Evolutionary conservation across 2,113 vertebrate genomes (phyloP), one percentile per base, ranked within the genome.

Genomic region (Tympanuchus pallidicinctus): DNA sequence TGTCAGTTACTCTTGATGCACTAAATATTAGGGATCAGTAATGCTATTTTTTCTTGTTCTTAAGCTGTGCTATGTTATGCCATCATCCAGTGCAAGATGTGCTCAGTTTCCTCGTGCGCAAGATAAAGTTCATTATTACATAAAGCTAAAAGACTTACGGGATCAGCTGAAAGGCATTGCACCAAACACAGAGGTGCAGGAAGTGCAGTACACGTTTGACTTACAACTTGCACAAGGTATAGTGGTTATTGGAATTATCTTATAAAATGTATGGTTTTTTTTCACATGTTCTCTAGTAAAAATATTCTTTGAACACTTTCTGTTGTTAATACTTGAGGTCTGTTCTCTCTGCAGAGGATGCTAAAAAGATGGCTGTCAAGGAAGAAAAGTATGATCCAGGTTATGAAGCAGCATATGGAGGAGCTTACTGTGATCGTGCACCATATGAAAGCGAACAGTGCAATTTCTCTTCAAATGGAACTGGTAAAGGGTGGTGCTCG

Each of bases 61-160:
- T 70, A 70, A 99, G 99, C 98, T 99, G 25, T 98, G 99, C 97
- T 99, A 99, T 0, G 98, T 99, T 86, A 99, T 99, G 99, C 99
- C 99, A 2, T 99, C 99, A 0, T 99, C 99, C 78, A 99, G 99
- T 43, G 99, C 99, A 16, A 98, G 99, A 19, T 99, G 99, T 87
- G 99, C 99, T 59, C 99, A 99, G 98, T 99, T 99, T 92, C 99
- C 99, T 32, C 98, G 99, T 2, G 99, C 99, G 61, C 99, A 99
- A 97, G 99, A 99, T 94, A 99, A 99, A 97, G 99, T 99, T 25
- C 99, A 99, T 97, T 99, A 99, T 96, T 99, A 99, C 94, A 99
- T 99, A 96, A 99, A 99, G 85, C 98, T 99, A 92, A 98, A 98
- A 89, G 99, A 99, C 76, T 97, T 99, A n/a, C 90, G 99, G 87